These are phyloP conservation scores for Lasioglossum marginatum DNA, from an alignment of 2,888 invertebrate genomes.

Conservation along the genomic window DNA sequence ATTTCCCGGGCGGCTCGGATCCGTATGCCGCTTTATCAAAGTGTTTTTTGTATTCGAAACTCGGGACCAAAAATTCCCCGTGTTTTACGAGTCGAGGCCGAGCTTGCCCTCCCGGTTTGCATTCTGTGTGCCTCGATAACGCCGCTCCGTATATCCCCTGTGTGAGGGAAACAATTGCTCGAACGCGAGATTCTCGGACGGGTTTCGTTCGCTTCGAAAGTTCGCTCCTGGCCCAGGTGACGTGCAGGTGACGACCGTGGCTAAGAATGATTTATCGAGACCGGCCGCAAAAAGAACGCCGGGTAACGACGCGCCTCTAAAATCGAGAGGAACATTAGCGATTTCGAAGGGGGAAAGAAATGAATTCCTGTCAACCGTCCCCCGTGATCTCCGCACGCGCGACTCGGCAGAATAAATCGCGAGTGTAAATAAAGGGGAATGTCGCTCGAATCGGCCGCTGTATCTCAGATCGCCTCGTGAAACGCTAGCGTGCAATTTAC, in stretches of 20 bases:
- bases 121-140: slow-evolving; percentile 44
- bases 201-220: slow-evolving; percentile 1
- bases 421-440: slow-evolving; percentile 31
- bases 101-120: slow-evolving; percentile 1
- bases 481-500: background rate
- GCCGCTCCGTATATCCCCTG: background rate
- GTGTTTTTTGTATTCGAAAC: slow-evolving; percentile 29
- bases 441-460: background rate
- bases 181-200: background rate
- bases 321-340: slow-evolving; percentile 34
- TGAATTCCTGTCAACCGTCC: slow-evolving; percentile 24
- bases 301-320: slow-evolving; percentile 33
- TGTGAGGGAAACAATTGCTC: slow-evolving; percentile 28
- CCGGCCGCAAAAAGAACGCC: slow-evolving; percentile 1
- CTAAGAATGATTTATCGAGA: slow-evolving; percentile 49
- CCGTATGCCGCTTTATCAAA: slow-evolving; percentile 55
- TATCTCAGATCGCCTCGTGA: background rate
- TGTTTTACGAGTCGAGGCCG: slow-evolving; percentile 29
- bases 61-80: slow-evolving; percentile 33
- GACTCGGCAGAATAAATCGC: slow-evolving; percentile 28
- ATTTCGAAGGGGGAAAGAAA: slow-evolving; percentile 28
- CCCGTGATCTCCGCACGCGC: background rate
- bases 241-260: slow-evolving; percentile 33
- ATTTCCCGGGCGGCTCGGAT: slow-evolving; percentile 39
- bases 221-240: slow-evolving; percentile 17